Evolutionary conservation across 2,888 invertebrate species (phyloP), one percentile per base, ranked within the genome.

Genomic region (Sinhomidia bicolor): DNA sequence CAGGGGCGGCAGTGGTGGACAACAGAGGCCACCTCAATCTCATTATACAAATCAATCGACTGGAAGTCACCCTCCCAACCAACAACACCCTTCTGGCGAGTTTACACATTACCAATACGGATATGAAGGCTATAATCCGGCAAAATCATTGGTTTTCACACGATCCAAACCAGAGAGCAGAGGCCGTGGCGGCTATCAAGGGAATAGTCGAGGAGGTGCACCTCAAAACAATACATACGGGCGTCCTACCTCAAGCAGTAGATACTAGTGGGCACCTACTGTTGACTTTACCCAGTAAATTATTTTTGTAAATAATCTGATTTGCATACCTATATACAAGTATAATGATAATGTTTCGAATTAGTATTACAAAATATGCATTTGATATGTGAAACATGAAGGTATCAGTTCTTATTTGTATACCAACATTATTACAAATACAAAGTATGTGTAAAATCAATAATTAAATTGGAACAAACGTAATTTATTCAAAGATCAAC

Each of bases 101-200:
- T 85, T 82, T 29, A 65, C 17, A 6, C 89, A 89, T 12, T 85
- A 89, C 80, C 89, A 89, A 20, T 89, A 89, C 20, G 89, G 89
- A 14, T 85, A 54, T 62, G 89, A 89, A 26, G 85, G 29, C 5
- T 89, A 81, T 74, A 89, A 85, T 65, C 89, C 89, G n/a, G 54
- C 80, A 26, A 81, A 89, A 26, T 82, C 89, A 1, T 29, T 89
- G 65, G 89, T 89, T 14, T 89, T 89, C 32, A 89, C 89, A 1
- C 14, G 89, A 44, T 89, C 89, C n/a, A 89, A 89, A 47, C 80
- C 80, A 0, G 41, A 17, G 6, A 14, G 62, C 32, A 54, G 84
- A 17, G 26, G 85, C 12, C 47, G 88, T 17, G 81, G 71, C 14
- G 65, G 85, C 4, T 57, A 76, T 12, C 74, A 60, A 44, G 83